Conservation (phyloP, 1,140 invertebrate species). For the Physella acuta region DNA sequence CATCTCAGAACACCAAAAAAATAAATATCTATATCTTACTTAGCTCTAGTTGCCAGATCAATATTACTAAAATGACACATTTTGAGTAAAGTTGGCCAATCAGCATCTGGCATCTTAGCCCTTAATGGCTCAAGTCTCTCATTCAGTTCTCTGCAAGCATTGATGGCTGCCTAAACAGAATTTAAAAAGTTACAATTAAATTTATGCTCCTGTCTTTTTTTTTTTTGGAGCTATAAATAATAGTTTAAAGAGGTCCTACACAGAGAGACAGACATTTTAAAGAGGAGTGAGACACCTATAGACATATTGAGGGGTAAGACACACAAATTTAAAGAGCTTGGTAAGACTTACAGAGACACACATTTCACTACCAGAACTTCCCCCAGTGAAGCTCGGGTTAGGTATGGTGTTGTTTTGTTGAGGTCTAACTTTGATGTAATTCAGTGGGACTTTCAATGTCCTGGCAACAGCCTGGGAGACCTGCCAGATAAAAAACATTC, state of each 20-base stretch:
- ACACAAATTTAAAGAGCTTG: neutral
- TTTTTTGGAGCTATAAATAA: neutral
- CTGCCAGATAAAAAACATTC: no score
- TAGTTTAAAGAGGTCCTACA: no score
- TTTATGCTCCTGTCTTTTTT: neutral
- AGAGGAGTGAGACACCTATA: neutral
- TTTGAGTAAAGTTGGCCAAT: neutral
- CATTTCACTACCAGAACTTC: slow-evolving; percentile 72
- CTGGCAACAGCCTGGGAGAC: slow-evolving; percentile 76
- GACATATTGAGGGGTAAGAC: neutral
- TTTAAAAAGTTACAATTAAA: no score
- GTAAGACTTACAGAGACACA: slow-evolving; percentile 21
- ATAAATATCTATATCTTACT: slow-evolving; percentile 4
- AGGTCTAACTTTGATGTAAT: slow-evolving; percentile 71
- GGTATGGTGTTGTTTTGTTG: slow-evolving; percentile 64
- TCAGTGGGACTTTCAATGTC: slow-evolving; percentile 71
- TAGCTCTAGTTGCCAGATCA: slow-evolving; percentile 1
- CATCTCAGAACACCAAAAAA: neutral
- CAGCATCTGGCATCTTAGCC: slow-evolving; percentile 11
- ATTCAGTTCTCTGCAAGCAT: slow-evolving; percentile 2
- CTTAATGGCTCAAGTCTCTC: neutral
- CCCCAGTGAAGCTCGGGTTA: slow-evolving; percentile 66
- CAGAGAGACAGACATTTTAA: neutral
- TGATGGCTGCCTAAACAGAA: slow-evolving; percentile 9
- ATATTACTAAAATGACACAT: slow-evolving; percentile 10